These are phyloP conservation scores for Diplolepis rosae DNA, from an alignment of 2,888 invertebrate species.

Conservation along the genomic window DNA sequence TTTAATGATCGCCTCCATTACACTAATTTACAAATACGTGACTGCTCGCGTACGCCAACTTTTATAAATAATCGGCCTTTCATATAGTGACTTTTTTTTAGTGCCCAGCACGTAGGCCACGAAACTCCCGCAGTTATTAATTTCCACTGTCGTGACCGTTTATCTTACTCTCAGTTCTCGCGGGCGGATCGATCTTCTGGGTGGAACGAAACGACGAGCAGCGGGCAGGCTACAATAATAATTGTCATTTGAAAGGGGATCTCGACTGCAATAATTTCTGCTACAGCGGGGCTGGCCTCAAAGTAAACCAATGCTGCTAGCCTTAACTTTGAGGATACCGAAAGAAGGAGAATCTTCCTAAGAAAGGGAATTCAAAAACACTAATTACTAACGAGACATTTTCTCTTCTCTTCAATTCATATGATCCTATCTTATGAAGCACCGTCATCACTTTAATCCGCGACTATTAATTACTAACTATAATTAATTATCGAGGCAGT, in stretches of 20 bases:
- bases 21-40: constrained; percentile 18
- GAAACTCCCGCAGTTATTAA: constrained; percentile 23
- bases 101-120: constrained; percentile 1
- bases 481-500: too few relatives aligned
- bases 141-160: constrained; percentile 24
- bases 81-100: neutral
- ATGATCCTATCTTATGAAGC: neutral
- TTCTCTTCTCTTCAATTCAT: neutral
- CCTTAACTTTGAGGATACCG: neutral
- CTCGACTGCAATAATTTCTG: constrained; percentile 36
- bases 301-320: neutral
- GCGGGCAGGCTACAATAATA: neutral
- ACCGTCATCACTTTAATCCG: too few relatives aligned
- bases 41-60: neutral
- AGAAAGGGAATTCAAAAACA: neutral
- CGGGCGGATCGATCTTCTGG: constrained; percentile 45
- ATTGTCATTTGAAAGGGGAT: constrained; percentile 40
- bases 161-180: constrained; percentile 36
- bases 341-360: neutral
- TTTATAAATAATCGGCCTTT: constrained; percentile 1
- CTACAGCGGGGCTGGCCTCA: neutral
- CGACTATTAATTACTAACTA: too few relatives aligned
- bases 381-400: neutral
- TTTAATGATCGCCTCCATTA: constrained; percentile 27
- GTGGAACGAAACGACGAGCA: constrained; percentile 46